Evolutionary conservation across 2,113 vertebrate species (phyloP), one percentile per base, ranked within the genome.

Genomic region (Podiceps cristatus): DNA sequence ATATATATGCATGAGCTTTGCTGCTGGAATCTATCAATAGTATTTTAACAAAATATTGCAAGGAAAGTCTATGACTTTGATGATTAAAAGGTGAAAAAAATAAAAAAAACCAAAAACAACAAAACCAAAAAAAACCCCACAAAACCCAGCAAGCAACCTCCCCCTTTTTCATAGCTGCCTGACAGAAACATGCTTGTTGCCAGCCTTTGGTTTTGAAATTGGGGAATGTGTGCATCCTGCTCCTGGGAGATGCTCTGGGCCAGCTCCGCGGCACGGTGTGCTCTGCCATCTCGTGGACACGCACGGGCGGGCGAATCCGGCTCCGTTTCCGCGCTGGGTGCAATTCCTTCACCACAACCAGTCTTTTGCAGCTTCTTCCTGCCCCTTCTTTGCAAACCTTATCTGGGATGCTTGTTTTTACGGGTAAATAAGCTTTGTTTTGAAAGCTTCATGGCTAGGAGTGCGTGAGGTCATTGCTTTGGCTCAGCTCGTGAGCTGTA

Each of bases 221-320:
- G 2, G 47, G 62, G 67, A 22, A 59, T 7, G 17, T 2, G 1
- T 50, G 58, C 31, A 20, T 81, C 33, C 5, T 1, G 5, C n/a
- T 77, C 35, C 27, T 22, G 2, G 2, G n/a, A 45, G 13, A 42
- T 50, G 58, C 80, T 44, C 7, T 7, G 9, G 8, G 20, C 42
- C 2, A 18, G 24, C 13, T 44, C 25, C 4, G 4, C 19, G 13
- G 67, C 58, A 4, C 0, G 55, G 88, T 2, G 1, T 2, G 59
- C 88, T 95, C 97, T 97, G 97, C 96, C 97, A 95, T 58, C 96
- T 97, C 9, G 86, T 97, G 97, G 97, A 40, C 80, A 27, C 1
- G 15, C 59, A 11, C 25, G 4, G 67, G 17, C 33, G 29, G 50
- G n/a, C 4, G 1, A 49, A 40, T 37, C 67, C 4, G 0, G n/a